Percentiles rank a stretch among this genome's conserved stretches.
phyloP scores from a whole-genome alignment of 2,888 invertebrate species.

The Cryptocheilus praepositus region DNA sequence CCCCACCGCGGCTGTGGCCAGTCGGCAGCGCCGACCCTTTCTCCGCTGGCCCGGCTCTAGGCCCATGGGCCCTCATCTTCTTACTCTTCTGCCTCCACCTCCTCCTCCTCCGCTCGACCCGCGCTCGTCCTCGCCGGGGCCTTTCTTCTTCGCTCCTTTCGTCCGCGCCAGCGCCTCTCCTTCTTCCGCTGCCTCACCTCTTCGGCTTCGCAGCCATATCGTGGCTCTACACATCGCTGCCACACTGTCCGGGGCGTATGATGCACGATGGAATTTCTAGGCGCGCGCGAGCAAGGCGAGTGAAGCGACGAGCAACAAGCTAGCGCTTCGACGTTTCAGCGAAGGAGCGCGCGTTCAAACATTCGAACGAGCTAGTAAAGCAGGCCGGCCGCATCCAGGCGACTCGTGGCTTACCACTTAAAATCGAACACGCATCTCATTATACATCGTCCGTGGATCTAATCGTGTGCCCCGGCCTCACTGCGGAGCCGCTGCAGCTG shows the following conservation, averaged over 20 bases:
- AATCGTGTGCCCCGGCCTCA: conserved; percentile 48
- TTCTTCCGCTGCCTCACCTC: too few species aligned
- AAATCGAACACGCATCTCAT: conserved; percentile 50
- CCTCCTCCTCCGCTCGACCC: conserved; percentile 33
- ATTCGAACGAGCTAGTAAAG: conserved; percentile 18
- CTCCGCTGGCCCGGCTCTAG: conserved; percentile 40
- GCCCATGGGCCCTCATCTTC: conserved; percentile 28
- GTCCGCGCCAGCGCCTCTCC: too few species aligned
- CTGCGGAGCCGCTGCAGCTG: conserved; percentile 55
- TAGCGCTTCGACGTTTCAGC: too few species aligned
- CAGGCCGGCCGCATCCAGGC: conserved; percentile 35
- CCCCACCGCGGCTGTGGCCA: conserved; percentile 45
- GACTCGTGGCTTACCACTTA: conserved; percentile 48
- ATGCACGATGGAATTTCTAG: conserved; percentile 13
- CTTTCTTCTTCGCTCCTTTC: too few species aligned
- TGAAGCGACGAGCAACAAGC: neutral
- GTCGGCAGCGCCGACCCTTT: conserved; percentile 48
- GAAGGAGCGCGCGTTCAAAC: neutral
- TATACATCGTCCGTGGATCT: conserved; percentile 41
- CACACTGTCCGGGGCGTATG: neutral
- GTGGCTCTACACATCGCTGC: too few species aligned
- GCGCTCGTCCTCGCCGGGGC: conserved; percentile 19
- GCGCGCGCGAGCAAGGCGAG: neutral
- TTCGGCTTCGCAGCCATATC: too few species aligned
- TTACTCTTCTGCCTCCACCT: neutral